Evolutionary conservation across 1,140 invertebrate genomes (phyloP), one percentile per base, ranked within the genome.

Genomic region (Drosophila kanapiae): DNA sequence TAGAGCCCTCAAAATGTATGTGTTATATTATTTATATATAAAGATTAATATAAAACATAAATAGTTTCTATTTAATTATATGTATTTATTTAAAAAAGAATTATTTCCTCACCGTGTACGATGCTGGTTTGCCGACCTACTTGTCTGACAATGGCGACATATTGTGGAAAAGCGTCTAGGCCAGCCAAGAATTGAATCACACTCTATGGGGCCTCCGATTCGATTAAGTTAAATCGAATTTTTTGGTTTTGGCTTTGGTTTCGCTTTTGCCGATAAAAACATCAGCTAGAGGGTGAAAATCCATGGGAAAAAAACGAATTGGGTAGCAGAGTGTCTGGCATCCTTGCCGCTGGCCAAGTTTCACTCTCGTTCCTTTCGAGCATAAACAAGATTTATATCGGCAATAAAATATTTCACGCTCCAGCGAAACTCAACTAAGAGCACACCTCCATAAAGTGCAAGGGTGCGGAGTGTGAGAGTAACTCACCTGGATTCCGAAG

Each of bases 311-410:
- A 68, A 42, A 27, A 29, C 1, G 54, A 8, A 54, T 18, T 33
- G 48, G 33, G 6, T 23, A 45, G 9, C 8, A 4, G 18, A 78
- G 59, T 43, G 62, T 49, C 60, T 37, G 45, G 54, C 16, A 49
- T 69, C 64, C 49, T 53, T 56, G 54, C 74, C 53, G 23, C n/a
- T 59, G 62, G 56, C 54, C 37, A 65, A 23, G 58, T 77, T 58
- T 43, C 47, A 14, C 38, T 49, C 58, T 29, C 14, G 37, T 40
- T 64, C 54, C 42, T 47, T 65, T 49, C 27, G 29, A 45, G 61
- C 80, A 83, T 82, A 83, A 83, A 83, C 65, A 80, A 80, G 80
- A 83, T 83, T 83, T 83, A 83, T 83, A 84, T 79, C 75, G 76
- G 80, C 71, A 83, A 83, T 83, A 84, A 83, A 83, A 83, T 83